Conservation (phyloP, 2,888 invertebrate species). For the Sminthurinus aureus region DNA sequence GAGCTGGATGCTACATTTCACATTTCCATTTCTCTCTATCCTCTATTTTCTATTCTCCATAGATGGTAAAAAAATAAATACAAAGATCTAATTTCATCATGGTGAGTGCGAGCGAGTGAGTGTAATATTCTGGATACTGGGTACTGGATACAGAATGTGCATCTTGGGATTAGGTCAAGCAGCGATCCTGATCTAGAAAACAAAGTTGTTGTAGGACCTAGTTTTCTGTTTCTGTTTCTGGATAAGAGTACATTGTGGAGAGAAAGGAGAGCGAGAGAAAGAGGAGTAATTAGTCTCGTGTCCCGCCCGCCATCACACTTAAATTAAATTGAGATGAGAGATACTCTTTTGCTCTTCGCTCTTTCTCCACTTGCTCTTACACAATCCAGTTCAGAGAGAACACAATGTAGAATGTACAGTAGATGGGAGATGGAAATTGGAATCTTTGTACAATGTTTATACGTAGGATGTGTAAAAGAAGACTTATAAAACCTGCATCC, state of each 20-base stretch:
- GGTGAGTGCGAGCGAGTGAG: background rate
- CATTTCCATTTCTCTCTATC: background rate
- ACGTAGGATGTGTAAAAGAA: background rate
- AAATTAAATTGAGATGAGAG: conserved; percentile 1
- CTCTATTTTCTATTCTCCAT: background rate
- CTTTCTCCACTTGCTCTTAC: background rate
- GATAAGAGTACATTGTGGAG: background rate
- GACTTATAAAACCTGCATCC: no score
- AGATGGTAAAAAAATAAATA: conserved; percentile 2
- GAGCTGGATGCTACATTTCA: background rate
- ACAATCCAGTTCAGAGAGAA: background rate
- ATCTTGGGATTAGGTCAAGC: conserved; percentile 10
- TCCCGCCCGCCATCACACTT: conserved; percentile 6
- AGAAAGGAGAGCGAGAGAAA: background rate
- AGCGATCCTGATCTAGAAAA: conserved; percentile 24
- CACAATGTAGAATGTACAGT: no score
- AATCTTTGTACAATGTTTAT: no score
- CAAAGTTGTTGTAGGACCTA: conserved; percentile 6
- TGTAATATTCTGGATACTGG: background rate
- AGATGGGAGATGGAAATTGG: no score
- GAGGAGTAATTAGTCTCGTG: conserved; percentile 16
- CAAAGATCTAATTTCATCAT: conserved; percentile 7
- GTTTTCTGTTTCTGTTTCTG: no score
- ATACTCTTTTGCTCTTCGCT: background rate
- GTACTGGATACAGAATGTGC: background rate